Base-by-base conservation (phyloP, 2,888 invertebrate genomes). In the Drosophila acutilabella region DNA sequence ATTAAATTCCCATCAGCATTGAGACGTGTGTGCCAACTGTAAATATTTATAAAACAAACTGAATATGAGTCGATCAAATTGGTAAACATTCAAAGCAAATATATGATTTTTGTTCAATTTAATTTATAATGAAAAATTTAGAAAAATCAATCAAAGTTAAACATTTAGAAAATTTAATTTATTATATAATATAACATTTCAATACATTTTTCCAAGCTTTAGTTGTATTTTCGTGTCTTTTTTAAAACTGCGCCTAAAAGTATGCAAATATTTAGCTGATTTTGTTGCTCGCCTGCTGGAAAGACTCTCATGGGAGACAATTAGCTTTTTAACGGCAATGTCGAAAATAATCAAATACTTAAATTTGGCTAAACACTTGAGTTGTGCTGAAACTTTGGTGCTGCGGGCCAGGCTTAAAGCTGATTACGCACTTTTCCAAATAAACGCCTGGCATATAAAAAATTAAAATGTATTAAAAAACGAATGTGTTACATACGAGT, bases 401-500 rank as follows among this genome's bases (percentile, higher is more conserved):
- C 62, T 44, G 45, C 16, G 7, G 14, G 16, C 58, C 58, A 8
- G 67, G 48, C 73, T 67, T 78, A 36, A 74, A 78, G 68, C 64
- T 64, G 61, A 44, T 58, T 71, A 42, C 71, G 36, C 26, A 30
- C 23, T 54, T 64, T 59, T 33, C 38, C n/a, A 13, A 47, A 56
- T 36, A 16, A 50, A 23, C 36, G 16, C n/a, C n/a, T 16, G 20
- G 20, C 57, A 36, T 52, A 72, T 66, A 59, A 74, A 44, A 71
- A 47, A 50, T 51, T 51, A 50, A 54, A 69, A 71, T 61, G 53
- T 67, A 67, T 57, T 57, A 74, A 74, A 30, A 78, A 52, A 59
- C 36, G 36, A 48, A 44, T 51, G 30, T 57, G 60, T 54, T 52
- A 53, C 10, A 30, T 11, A 65, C 58, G 14, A 40, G 50, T 52